Evolutionary conservation across 1,140 invertebrate species (phyloP), one percentile per base, ranked within the genome.

Genomic region (Marisa cornuarietis): DNA sequence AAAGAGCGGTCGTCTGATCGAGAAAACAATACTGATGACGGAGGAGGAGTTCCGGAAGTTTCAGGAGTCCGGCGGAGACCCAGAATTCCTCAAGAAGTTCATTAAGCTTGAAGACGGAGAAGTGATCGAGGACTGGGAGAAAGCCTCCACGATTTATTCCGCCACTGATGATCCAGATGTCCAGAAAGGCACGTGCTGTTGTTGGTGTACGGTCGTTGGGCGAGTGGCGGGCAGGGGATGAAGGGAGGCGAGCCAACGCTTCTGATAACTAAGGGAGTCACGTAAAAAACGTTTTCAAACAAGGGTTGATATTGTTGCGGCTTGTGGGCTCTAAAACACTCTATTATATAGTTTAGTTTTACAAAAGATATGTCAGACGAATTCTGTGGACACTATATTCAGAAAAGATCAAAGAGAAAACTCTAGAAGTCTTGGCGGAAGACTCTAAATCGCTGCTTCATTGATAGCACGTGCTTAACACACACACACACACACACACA

Each of bases 61-160:
- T 76, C 78, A 85, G 78, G 87, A 85, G 49, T 84, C 85, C 9
- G 89, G 89, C 0, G 89, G 90, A 18, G 85, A 91, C 75, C 84
- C 87, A 1, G 85, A 89, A 20, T 89, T 89, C 81, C 81, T 91
- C 16, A 90, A 90, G 82, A 87, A 87, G 79, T 90, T 87, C 78
- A 85, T 90, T 18, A 81, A 87, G 22, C 77, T 90, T 24, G 86
- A 87, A 22, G 84, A 87, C 76, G 90, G 89, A 22, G 90, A 90
- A 72, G 84, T 82, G 11, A 89, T 90, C 72, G 90, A 91, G 71
- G 83, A 86, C 61, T 90, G 89, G 89, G 89, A 91, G 80, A 91
- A 90, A 66, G 88, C 88, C 0, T 90, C 89, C 2, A 90, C 90
- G 5, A 88, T 91, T 14, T 90, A 88, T 77, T 86, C 84, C 4